Percentiles rank a stretch among this genome's conserved stretches.
phyloP scores from a whole-genome alignment of 2,888 invertebrate species.

The Tetragonisca angustula region DNA sequence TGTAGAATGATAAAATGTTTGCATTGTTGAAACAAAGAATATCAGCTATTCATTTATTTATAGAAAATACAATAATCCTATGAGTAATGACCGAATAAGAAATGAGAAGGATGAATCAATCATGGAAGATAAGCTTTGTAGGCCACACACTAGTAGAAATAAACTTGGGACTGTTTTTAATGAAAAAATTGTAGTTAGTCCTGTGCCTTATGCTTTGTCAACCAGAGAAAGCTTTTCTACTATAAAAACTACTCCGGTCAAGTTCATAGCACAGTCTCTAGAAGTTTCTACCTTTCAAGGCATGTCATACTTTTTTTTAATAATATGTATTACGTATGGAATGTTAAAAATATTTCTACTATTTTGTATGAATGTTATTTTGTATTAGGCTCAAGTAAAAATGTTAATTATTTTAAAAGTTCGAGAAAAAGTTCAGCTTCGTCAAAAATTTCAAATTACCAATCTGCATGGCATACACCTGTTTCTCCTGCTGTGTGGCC shows the following conservation, averaged over 20 bases:
- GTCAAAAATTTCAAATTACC: constrained; percentile 71
- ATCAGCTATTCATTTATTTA: constrained; percentile 16
- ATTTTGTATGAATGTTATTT: constrained; percentile 18
- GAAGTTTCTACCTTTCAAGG: constrained; percentile 74
- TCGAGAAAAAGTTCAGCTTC: constrained; percentile 70
- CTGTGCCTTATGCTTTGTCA: constrained; percentile 79
- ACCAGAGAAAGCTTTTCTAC: constrained; percentile 82
- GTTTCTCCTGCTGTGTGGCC: constrained; percentile 78
- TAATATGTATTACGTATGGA: constrained; percentile 4
- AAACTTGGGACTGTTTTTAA: constrained; percentile 81
- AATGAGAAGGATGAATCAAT: constrained; percentile 15
- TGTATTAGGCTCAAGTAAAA: constrained; percentile 49
- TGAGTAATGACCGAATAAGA: constrained; percentile 33
- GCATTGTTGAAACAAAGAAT: background rate
- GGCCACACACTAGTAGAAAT: constrained; percentile 75
- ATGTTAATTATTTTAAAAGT: constrained; percentile 63
- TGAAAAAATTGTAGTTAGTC: constrained; percentile 81
- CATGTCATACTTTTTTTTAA: constrained; percentile 40
- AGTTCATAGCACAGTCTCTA: constrained; percentile 74
- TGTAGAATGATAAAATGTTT: background rate
- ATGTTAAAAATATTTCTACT: constrained; percentile 10
- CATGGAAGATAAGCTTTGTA: constrained; percentile 50
- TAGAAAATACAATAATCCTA: constrained; percentile 47
- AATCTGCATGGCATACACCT: constrained; percentile 79
- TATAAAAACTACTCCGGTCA: constrained; percentile 79